Evolutionary conservation across 2,113 vertebrate genomes (phyloP).

Genomic region (Pelecanoides urinatrix): DNA sequence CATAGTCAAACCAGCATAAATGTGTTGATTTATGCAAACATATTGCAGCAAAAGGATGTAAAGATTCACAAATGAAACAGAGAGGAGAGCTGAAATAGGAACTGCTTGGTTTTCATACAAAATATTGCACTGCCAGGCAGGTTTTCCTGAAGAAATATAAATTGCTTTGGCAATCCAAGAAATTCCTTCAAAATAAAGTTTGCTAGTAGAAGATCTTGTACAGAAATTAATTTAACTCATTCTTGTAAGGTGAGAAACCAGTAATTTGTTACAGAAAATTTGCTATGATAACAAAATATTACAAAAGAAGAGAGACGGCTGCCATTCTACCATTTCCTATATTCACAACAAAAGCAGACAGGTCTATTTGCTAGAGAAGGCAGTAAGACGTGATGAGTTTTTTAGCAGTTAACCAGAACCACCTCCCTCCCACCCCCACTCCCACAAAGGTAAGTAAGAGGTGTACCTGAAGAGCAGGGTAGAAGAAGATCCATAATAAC

Average conservation of each 20-base stretch:
- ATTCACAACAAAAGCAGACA: not conserved
- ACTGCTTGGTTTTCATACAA: not conserved
- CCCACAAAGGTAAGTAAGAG: not conserved
- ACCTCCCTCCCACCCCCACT: not conserved
- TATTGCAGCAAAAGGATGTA: not conserved
- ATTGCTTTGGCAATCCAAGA: not conserved
- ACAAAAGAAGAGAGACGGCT: not conserved
- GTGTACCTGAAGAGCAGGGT: slow-evolving; percentile 78
- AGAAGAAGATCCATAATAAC: slow-evolving; percentile 92
- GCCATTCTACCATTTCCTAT: not conserved
- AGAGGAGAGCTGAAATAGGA: not conserved
- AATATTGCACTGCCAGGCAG: not conserved
- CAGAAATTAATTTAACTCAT: not conserved
- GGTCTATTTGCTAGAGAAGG: not conserved
- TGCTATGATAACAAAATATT: not conserved
- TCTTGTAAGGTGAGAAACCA: not conserved
- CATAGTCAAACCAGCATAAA: not conserved
- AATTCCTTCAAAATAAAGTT: not conserved
- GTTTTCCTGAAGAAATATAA: not conserved
- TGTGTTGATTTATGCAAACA: not conserved
- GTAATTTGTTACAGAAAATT: not conserved
- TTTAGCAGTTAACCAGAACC: not conserved
- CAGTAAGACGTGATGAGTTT: not conserved
- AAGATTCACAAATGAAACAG: not conserved
- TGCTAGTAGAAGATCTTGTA: not conserved